Base-by-base conservation (phyloP, 2,113 vertebrate genomes). In the Aptenodytes patagonicus region DNA sequence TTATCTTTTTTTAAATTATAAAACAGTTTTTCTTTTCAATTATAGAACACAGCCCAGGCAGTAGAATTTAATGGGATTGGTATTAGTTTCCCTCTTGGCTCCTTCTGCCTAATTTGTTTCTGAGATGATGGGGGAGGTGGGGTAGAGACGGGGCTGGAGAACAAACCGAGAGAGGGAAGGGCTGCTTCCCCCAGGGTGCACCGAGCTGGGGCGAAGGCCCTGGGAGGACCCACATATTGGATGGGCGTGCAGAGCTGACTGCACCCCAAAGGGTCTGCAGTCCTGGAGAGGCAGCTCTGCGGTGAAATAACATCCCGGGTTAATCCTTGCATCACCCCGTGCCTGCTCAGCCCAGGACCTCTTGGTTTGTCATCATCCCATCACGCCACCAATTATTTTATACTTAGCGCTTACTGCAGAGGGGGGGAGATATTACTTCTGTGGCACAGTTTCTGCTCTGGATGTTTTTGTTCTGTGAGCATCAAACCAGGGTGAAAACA, bases 401-500 rank as follows among this genome's bases (percentile, higher is more conserved):
- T 44, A 16, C 28, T 78, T 49, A 14, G 40, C 0, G 1, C 28
- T 75, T 49, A 18, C 38, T 60, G 76, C 40, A 57, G 58, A 9
- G 12, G 0, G 4, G n/a, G 52, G 20, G 4, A 64, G 25, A 36
- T 22, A 7, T 1, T 44, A 17, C 60, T 70, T 36, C 22, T 1
- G 7, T 6, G 32, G 28, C 55, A 34, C 36, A 31, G 34, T 16
- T 79, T 72, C 72, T 65, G 26, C 49, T 49, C 17, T n/a, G 73
- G 60, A 6, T 93, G 3, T 29, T 86, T 90, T 86, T 72, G 42
- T 34, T 65, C 64, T 25, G 21, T 11, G 26, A 69, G 14, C 26
- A 32, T 57, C 54, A 52, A 77, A 65, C 16, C 4, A 7, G 47
- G 46, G 29, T 14, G 47, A 70, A 75, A 87, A 66, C 20, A 28